These are phyloP conservation scores for Eidolon dupreanum DNA, from an alignment of 2,797 vertebrate genomes.

Conservation along the genomic window DNA sequence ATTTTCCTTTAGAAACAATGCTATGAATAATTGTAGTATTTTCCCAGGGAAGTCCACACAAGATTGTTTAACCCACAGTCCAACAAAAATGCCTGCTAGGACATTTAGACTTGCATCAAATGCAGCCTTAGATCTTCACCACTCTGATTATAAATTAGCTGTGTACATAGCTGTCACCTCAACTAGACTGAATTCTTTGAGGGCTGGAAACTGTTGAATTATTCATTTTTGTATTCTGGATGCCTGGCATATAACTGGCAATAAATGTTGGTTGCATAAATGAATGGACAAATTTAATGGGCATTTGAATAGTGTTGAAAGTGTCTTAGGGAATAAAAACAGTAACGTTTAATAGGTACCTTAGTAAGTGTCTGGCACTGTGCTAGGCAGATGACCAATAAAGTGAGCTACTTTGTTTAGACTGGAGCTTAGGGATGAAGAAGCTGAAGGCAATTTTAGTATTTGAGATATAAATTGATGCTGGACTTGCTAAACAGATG, in stretches of 20 bases:
- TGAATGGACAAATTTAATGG: conserved; percentile 75
- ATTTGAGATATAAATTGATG: conserved; percentile 44
- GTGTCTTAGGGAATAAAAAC: conserved; percentile 68
- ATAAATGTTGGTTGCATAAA: conserved; percentile 78
- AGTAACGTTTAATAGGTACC: conserved; percentile 62
- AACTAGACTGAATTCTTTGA: conserved; percentile 77
- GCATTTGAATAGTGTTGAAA: conserved; percentile 67
- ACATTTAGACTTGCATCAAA: conserved; percentile 59
- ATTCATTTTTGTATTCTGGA: conserved; percentile 79
- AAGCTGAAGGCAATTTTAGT: conserved; percentile 11
- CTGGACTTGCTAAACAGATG: not conserved
- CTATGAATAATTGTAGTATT: conserved; percentile 71
- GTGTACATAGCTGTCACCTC: conserved; percentile 57
- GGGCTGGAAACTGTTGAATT: conserved; percentile 75
- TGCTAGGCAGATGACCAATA: not conserved
- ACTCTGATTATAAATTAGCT: conserved; percentile 71
- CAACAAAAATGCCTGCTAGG: conserved; percentile 55
- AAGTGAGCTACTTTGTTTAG: conserved; percentile 40
- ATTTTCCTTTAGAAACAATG: conserved; percentile 71
- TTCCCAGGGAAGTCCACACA: conserved; percentile 44
- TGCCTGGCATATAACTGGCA: conserved; percentile 74
- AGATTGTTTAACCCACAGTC: conserved; percentile 56
- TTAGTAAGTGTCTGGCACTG: conserved; percentile 46
- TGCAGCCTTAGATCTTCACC: conserved; percentile 53
- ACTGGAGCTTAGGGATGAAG: not conserved